phyloP scores from a whole-genome alignment of 2,888 invertebrate species.

The Drosophila peninsularis region DNA sequence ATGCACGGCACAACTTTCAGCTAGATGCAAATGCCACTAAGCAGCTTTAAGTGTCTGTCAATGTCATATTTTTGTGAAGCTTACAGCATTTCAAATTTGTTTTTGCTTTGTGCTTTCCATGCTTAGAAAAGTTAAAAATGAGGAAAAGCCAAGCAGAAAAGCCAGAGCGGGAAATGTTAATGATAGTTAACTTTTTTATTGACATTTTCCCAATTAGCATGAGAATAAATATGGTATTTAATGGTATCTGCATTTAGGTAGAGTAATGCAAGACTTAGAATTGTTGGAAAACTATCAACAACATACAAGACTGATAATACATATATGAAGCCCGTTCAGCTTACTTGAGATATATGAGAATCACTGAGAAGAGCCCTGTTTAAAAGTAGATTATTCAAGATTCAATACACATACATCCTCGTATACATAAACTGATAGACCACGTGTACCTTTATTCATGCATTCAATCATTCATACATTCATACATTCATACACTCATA shows the following conservation, averaged over 20 bases:
- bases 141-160: slow-evolving; percentile 32
- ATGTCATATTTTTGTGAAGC: slow-evolving; percentile 70
- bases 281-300: too few relatives aligned
- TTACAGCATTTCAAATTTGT: slow-evolving; percentile 60
- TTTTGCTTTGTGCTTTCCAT: slow-evolving; percentile 20
- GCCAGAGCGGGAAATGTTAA: not conserved
- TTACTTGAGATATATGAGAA: not conserved
- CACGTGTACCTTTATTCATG: not conserved
- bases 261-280: not conserved
- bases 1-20: slow-evolving; percentile 57
- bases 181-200: not conserved
- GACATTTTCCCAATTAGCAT: not conserved
- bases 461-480: not conserved
- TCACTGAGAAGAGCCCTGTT: not conserved
- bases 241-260: not conserved
- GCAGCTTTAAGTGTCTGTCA: slow-evolving; percentile 78
- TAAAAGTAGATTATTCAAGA: not conserved
- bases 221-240: not conserved
- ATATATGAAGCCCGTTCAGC: too few relatives aligned
- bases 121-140: slow-evolving; percentile 62
- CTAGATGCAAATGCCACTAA: slow-evolving; percentile 57
- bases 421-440: too few relatives aligned
- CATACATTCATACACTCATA: not conserved
- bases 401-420: not conserved
- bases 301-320: too few relatives aligned